These are phyloP conservation scores for Mnemiopsis leidyi DNA, from an alignment of 37 sponge, comb jelly and placozoan genomes.

Conservation along the genomic window DNA sequence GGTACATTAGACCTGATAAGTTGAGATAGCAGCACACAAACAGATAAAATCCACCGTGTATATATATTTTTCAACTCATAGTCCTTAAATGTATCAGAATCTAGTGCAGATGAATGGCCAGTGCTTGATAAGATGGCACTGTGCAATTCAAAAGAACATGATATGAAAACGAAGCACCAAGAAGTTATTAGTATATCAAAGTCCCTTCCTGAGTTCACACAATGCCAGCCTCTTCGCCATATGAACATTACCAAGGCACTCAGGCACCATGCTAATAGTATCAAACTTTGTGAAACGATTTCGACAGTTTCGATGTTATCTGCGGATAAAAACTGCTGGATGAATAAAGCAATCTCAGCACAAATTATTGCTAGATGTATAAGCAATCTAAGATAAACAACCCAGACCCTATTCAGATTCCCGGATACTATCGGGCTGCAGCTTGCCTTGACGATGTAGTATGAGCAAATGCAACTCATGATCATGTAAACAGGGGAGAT, in stretches of 20 bases:
- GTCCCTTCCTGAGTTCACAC: background rate
- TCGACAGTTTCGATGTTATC: background rate
- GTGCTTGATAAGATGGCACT: background rate
- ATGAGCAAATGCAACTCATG: background rate
- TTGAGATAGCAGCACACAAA: background rate
- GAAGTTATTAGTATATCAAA: slow-evolving; percentile 13
- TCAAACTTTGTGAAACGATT: background rate
- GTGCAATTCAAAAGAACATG: slow-evolving; percentile 26
- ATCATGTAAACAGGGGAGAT: slow-evolving; percentile 15
- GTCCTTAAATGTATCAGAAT: background rate
- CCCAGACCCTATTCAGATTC: background rate
- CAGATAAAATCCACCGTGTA: background rate
- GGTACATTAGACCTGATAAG: background rate
- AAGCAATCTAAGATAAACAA: background rate
- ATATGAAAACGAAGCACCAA: background rate
- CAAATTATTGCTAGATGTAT: background rate
- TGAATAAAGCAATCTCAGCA: background rate
- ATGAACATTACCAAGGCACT: background rate
- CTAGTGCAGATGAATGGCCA: background rate
- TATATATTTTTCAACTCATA: background rate
- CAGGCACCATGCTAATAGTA: background rate
- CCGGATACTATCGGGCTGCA: background rate
- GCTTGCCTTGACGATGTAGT: background rate
- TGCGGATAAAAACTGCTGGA: background rate
- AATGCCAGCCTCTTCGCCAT: background rate